Base-by-base conservation (phyloP, 1,140 invertebrate species). In the Trichomalopsis sarcophagae region DNA sequence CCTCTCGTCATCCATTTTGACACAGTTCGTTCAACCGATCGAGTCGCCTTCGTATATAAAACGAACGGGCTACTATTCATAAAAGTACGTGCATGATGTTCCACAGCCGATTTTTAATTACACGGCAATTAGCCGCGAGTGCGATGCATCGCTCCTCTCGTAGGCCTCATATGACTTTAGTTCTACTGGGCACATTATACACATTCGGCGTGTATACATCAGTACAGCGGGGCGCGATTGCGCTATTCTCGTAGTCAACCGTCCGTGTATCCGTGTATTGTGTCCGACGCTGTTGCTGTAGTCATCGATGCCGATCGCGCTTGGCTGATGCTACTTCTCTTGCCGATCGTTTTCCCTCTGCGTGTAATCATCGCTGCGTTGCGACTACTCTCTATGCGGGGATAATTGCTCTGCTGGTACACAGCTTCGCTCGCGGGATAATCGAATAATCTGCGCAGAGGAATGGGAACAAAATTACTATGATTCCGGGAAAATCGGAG, bases 181-280 rank as follows among this genome's bases (percentile, higher is more conserved):
- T 5, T 21, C 10, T 44, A 11, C 74, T 40, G 74, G 21, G 17
- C 36, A 47, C 33, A 44, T 44, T 14, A 30, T n/a, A 40, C 13
- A 75, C 14, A 17, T 36, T 33, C 75, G 75, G 40, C 13, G 75
- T 17, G 40, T 44, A 40, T 44, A 27, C 14, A 47, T 30, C 21
- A 77, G 21, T 40, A 50, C 13, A 21, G 3, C 2, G 21, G 78
- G 79, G 69, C 76, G 86, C 83, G 89, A 90, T 90, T 89, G 87
- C 87, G 74, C 71, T 84, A 86, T 89, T 89, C 81, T 84, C 81
- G 87, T 84, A 75, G 27, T n/a, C 89, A 90, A 87, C 89, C 86
- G 86, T 89, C 88, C 89, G 84, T 89, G 84, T 55, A 89, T 89
- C 89, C 89, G 88, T 80, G 85, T 85, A 89, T 89, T 88, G 88